Evolutionary conservation across 2,113 vertebrate species (phyloP).

Genomic region (Anguilla japonica): DNA sequence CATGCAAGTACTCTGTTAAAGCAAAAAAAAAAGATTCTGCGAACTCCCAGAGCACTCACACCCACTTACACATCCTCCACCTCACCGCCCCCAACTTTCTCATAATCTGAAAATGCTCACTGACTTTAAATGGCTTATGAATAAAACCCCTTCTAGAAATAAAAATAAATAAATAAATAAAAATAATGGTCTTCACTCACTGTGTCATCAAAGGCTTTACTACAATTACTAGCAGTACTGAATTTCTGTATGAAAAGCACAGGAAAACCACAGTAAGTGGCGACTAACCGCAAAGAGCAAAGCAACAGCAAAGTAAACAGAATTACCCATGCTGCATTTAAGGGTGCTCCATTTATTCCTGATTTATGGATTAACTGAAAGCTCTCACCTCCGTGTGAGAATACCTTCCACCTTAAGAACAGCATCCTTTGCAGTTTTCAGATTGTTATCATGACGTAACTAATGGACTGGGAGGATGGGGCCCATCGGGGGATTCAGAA

Average conservation of each 20-base stretch:
- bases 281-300: not conserved
- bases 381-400: conserved; percentile 35
- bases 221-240: not conserved
- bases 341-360: not conserved
- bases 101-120: not conserved
- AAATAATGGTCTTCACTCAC: not conserved
- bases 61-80: not conserved
- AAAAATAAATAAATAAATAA: not conserved
- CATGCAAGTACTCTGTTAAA: not conserved
- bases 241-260: not conserved
- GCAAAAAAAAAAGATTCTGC: not conserved
- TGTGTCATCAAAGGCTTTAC: not conserved
- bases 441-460: conserved; percentile 47
- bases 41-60: not conserved
- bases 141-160: not conserved
- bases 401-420: conserved; percentile 35
- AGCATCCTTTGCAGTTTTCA: conserved; percentile 41
- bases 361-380: conserved; percentile 45
- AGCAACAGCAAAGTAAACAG: not conserved
- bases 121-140: not conserved
- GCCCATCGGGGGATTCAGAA: conserved; percentile 27
- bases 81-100: not conserved
- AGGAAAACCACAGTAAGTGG: not conserved
- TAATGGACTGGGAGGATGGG: conserved; percentile 45
- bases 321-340: not conserved